Base-by-base conservation (phyloP, 1,140 invertebrate species). In the Palaemon carinicauda region DNA sequence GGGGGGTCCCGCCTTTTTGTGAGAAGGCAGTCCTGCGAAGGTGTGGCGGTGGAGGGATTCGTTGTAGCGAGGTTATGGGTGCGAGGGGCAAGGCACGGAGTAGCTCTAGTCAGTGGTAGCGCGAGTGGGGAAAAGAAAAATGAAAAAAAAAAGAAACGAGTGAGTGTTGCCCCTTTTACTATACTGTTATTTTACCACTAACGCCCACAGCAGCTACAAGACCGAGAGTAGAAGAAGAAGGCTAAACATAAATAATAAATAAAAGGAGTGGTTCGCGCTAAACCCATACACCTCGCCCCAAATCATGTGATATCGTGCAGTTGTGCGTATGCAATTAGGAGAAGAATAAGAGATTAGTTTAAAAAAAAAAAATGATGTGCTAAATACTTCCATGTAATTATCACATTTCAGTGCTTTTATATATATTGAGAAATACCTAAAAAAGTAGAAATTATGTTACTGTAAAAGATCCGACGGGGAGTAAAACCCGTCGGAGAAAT, bases 291-390 rank as follows among this genome's bases (percentile, higher is more conserved):
- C n/a, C 21, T 50, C 80, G 52, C 51, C 27, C 78, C 51, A 9
- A 69, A 51, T 71, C 81, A 53, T 53, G 52, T 82, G 81, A 74
- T 69, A 82, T 82, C 73, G 81, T 82, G 81, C 81, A n/a, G n/a
- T n/a, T 60, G 78, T 31, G 78, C 56, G 78, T 80, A 80, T 80
- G 78, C 78, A 80, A 41, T 41, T 41, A 41, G 33, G 33, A 41
- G 41, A 41, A 41, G 41, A 41, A 7, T 41, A 41, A 41, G 12
- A 41, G 41, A 41, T 41, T 41, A 41, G 41, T 41, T 41, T 41
- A 9, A 9, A 41, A 80, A 79, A 80, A 79, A n/a, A 54, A 79
- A 54, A 60, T 54, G 31, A 27, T 80, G 54, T 75, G 73, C 73
- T 75, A 80, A 60, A 80, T 80, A 80, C 78, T 80, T 80, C 78